Base-by-base conservation (phyloP, 2,888 invertebrate genomes). In the Ophion costatus region DNA sequence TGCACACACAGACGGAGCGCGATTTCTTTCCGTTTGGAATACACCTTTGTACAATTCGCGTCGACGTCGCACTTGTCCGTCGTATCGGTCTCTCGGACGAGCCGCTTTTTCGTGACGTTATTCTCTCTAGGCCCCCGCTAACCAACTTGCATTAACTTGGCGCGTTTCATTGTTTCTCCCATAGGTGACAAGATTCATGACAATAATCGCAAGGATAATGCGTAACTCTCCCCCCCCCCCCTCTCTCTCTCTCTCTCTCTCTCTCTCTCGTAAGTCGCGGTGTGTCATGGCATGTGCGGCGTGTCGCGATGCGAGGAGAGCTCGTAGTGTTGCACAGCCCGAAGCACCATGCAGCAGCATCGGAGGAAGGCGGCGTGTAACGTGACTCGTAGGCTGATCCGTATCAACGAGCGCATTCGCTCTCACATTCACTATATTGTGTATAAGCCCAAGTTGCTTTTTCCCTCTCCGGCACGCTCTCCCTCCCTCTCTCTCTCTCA, bases 301-400 rank as follows among this genome's bases (percentile, higher is more conserved):
- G 17, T 29, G 76, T 45, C 70, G 71, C 59, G 82, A 77, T 71
- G 57, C 76, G 71, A 71, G 67, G 61, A 73, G 22, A 74, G 82
- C 42, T 63, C 74, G 38, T 79, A 79, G 73, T 42, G 73, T 51
- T 69, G 79, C 70, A 75, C 64, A 75, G 83, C 79, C 79, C 24
- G 83, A 63, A 79, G 83, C 79, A 83, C 74, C 67, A 63, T 51
- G 42, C 75, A 76, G 42, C 75, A 76, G 75, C 70, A 70, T 51
- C 56, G 77, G 63, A 56, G 61, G 78, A 78, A 82, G 75, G 57
- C 75, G 83, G 83, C 83, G 83, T 84, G 86, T 85, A 86, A 86
- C 85, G 86, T 86, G 84, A 86, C 81, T 85, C 86, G 82, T 77
- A 67, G 80, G 76, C 83, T 81, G 86, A 86, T 86, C 77, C 80